Conservation (phyloP, 1,140 invertebrate species). For the Nephila pilipes region DNA sequence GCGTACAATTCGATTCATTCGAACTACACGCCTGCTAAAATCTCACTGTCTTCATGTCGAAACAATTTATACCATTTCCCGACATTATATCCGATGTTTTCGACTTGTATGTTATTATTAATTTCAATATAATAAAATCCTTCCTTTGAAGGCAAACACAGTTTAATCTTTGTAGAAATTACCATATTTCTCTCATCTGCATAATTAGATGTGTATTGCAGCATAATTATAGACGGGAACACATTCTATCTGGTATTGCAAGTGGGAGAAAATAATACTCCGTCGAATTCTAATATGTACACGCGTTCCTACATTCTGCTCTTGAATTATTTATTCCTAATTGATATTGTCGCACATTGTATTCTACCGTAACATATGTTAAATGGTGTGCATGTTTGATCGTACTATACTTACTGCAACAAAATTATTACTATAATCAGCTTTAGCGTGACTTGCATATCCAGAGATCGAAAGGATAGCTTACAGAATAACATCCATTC, state of each 20-base stretch:
- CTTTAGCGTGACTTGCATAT: not conserved
- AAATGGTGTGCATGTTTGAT: not conserved
- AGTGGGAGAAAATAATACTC: not conserved
- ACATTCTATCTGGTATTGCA: not conserved
- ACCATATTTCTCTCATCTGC: not conserved
- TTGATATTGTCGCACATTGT: not conserved
- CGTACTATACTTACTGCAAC: not conserved
- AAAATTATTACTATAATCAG: conserved; percentile 8
- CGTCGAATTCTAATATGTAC: too few species aligned
- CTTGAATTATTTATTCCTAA: not conserved
- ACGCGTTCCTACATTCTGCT: not conserved
- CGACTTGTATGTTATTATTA: not conserved
- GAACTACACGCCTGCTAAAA: too few species aligned
- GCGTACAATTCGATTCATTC: too few species aligned
- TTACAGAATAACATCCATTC: too few species aligned
- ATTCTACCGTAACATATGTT: not conserved
- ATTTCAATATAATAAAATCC: too few species aligned
- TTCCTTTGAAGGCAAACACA: too few species aligned
- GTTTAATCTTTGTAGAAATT: not conserved
- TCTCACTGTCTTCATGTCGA: too few species aligned
- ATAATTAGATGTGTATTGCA: not conserved
- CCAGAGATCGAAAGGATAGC: not conserved
- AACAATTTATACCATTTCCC: too few species aligned
- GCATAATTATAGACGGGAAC: not conserved
- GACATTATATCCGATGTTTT: not conserved